phyloP scores from a whole-genome alignment of 2,888 invertebrate genomes.

The Andrena fulva region DNA sequence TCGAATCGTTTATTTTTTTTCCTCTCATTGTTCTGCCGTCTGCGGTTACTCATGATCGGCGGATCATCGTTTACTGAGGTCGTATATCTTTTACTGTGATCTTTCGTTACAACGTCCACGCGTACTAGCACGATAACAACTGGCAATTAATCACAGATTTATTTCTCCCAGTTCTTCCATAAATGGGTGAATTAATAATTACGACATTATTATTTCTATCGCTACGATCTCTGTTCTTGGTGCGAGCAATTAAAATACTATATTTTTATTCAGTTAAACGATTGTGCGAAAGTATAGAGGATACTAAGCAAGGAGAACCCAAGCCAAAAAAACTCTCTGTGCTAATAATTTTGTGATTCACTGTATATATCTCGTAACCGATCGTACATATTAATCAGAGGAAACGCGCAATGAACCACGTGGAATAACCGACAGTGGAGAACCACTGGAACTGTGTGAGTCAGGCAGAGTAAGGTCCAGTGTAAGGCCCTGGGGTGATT shows the following conservation, averaged over 20 bases:
- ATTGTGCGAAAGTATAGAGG: no score
- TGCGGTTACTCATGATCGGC: constrained; percentile 16
- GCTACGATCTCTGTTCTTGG: no score
- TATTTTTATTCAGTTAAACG: no score
- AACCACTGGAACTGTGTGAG: constrained; percentile 78
- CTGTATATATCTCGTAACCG: background rate
- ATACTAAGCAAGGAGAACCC: no score
- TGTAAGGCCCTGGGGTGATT: constrained; percentile 82
- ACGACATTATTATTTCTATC: no score
- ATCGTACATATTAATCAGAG: constrained; percentile 25
- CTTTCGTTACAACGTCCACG: background rate
- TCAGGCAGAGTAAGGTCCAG: constrained; percentile 75
- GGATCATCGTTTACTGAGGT: constrained; percentile 9
- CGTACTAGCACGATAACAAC: no score
- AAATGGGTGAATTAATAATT: no score
- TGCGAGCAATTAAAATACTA: no score
- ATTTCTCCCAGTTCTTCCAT: no score
- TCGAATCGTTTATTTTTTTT: constrained; percentile 35
- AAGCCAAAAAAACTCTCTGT: no score
- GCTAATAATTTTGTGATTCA: background rate
- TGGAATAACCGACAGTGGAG: constrained; percentile 65
- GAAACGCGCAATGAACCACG: background rate
- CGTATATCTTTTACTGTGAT: constrained; percentile 13
- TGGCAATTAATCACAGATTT: no score
- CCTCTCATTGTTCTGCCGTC: constrained; percentile 19